phyloP scores from a whole-genome alignment of 35 echinoderm and acorn worm species.

The Anneissia japonica region DNA sequence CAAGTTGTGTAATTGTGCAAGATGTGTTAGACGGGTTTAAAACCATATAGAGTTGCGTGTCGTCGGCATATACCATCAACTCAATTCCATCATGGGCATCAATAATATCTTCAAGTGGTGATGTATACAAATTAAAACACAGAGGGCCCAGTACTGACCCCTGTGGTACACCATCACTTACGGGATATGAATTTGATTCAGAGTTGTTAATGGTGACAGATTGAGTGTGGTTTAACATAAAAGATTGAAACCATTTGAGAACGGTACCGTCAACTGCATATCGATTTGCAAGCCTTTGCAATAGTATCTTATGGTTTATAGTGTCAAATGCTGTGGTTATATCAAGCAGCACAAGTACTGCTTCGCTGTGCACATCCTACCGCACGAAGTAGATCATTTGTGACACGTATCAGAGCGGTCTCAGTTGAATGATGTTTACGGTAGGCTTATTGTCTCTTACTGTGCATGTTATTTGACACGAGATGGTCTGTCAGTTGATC shows the following conservation, averaged over 20 bases:
- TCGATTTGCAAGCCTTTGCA: conserved; percentile 2
- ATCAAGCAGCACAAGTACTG: neutral
- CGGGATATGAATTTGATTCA: neutral
- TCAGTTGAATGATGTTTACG: neutral
- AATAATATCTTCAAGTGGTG: too few species aligned
- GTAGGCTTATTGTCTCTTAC: too few species aligned
- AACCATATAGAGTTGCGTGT: too few species aligned
- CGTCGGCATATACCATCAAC: too few species aligned
- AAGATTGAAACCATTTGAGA: conserved; percentile 60
- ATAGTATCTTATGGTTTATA: neutral
- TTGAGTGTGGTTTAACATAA: conserved; percentile 27
- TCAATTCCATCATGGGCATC: too few species aligned
- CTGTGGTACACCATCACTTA: conserved; percentile 56
- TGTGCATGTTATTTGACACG: too few species aligned
- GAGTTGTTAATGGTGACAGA: neutral
- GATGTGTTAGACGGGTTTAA: too few species aligned
- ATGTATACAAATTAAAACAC: conserved; percentile 52
- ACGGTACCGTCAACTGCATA: conserved; percentile 43
- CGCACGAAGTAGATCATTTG: neutral
- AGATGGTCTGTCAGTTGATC: too few species aligned
- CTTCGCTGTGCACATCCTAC: neutral
- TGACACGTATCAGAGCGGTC: neutral
- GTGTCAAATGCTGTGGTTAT: conserved; percentile 7
- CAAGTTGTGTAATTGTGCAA: neutral
- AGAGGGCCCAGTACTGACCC: conserved; percentile 57